Conservation (phyloP, 2,888 invertebrate species). For the Allacma fusca region DNA sequence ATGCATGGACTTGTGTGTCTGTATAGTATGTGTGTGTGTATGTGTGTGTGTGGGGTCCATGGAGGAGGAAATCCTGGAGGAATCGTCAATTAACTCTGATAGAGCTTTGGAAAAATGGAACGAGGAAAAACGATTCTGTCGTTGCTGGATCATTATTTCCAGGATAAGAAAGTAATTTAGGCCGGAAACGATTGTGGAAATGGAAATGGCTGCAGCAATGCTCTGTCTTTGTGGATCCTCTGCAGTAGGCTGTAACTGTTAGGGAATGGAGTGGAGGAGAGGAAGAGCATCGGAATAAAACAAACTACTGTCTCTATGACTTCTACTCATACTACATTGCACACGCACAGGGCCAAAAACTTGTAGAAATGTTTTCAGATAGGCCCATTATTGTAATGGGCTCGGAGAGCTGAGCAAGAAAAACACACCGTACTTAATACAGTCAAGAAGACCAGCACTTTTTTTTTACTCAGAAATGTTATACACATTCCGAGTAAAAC, state of each 20-base stretch:
- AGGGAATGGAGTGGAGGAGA: background rate
- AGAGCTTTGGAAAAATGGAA: constrained; percentile 23
- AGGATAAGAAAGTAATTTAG: constrained; percentile 56
- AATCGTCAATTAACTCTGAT: constrained; percentile 37
- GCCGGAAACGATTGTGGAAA: constrained; percentile 52
- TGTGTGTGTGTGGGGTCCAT: too few relatives aligned
- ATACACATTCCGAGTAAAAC: constrained; percentile 32
- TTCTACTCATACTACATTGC: background rate
- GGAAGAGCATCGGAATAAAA: constrained; percentile 18
- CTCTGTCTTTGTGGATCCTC: background rate
- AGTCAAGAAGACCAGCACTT: constrained; percentile 1
- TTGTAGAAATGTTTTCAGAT: constrained; percentile 46
- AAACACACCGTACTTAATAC: too few relatives aligned
- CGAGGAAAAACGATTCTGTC: constrained; percentile 23
- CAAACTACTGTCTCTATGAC: background rate
- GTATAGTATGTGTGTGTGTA: background rate
- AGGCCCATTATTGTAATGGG: constrained; percentile 53
- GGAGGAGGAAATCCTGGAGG: background rate
- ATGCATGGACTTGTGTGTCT: background rate
- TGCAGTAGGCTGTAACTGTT: background rate
- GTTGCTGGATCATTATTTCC: constrained; percentile 49
- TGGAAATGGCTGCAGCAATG: constrained; percentile 43
- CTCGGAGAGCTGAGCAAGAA: background rate
- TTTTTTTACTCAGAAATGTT: background rate
- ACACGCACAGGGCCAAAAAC: constrained; percentile 13